These are phyloP conservation scores for Verasper variegatus DNA, from an alignment of 2,113 vertebrate species.

Conservation along the genomic window DNA sequence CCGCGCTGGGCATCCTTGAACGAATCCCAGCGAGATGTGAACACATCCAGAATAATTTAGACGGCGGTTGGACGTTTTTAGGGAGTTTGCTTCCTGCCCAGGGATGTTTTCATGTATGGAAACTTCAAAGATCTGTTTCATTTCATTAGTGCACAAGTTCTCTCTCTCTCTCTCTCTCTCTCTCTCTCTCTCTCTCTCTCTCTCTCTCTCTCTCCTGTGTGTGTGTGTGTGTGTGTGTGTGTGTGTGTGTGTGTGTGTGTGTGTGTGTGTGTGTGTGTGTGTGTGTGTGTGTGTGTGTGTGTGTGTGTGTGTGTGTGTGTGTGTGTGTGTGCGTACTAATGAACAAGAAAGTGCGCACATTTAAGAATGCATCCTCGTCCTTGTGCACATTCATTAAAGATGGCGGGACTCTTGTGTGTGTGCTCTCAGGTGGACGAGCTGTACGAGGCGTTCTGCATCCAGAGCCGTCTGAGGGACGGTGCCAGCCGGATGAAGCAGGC, in stretches of 20 bases:
- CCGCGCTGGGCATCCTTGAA: conserved; percentile 7
- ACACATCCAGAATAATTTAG: conserved; percentile 54
- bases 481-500: conserved; percentile 98
- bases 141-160: conserved; percentile 13
- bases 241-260: too few relatives aligned
- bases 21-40: conserved; percentile 40
- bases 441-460: conserved; percentile 97
- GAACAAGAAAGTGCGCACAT: neutral
- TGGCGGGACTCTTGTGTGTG: conserved; percentile 20
- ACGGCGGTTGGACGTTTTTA: conserved; percentile 8
- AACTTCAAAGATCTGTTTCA: neutral
- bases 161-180: neutral
- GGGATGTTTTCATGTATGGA: conserved; percentile 44
- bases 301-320: too few relatives aligned
- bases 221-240: too few relatives aligned
- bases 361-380: neutral
- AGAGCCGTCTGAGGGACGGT: conserved; percentile 93
- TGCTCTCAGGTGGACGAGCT: conserved; percentile 92
- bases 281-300: too few relatives aligned
- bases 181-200: neutral
- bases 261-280: too few relatives aligned
- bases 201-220: neutral
- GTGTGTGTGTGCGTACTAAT: too few relatives aligned
- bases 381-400: conserved; percentile 26
- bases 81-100: conserved; percentile 27